Base-by-base conservation (phyloP, 2,113 vertebrate species). In the Brachionichthys hirsutus region DNA sequence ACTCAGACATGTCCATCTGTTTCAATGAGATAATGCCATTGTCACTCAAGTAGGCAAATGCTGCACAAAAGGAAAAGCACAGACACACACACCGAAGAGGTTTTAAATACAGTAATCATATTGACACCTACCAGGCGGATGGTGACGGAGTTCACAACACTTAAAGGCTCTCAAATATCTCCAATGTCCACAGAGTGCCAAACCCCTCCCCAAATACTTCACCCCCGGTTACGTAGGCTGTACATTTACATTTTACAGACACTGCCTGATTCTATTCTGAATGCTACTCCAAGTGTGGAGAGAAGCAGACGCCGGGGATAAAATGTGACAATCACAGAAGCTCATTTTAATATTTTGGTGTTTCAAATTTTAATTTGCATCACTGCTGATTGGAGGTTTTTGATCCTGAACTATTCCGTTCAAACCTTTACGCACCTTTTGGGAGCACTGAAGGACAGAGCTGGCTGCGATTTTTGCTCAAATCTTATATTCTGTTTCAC, bases 141-240 rank as follows among this genome's bases (percentile, higher is more conserved):
- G 88, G 88, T 60, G 60, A 64, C n/a, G n/a, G n/a, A n/a, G n/a
- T n/a, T n/a, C n/a, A n/a, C n/a, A n/a, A n/a, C 84, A 85, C 83
- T 83, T 82, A 34, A 75, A 84, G 75, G 81, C 81, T 94, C 90
- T 95, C 92, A 86, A 58, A 53, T 91, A 57, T 92, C n/a, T n/a
- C 0, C 11, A 86, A 83, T 82, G 78, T 50, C 84, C 51, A 73
- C 80, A 70, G 78, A 65, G 70, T 81, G 89, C 90, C 89, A 89
- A 93, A 85, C 83, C 75, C 83, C 80, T 75, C 70, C 67, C 71
- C 82, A 67, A 69, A 84, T 72, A 77, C 80, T 82, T 86, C 67
- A 72, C 84, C 63, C 72, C 71, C 86, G 80, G 85, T 92, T 87
- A 90, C 89, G 84, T 88, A 85, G 83, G 77, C 61, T 35, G 67